These are phyloP conservation scores for Cynopterus brachyotis DNA, from an alignment of 2,113 vertebrate genomes.

Conservation along the genomic window DNA sequence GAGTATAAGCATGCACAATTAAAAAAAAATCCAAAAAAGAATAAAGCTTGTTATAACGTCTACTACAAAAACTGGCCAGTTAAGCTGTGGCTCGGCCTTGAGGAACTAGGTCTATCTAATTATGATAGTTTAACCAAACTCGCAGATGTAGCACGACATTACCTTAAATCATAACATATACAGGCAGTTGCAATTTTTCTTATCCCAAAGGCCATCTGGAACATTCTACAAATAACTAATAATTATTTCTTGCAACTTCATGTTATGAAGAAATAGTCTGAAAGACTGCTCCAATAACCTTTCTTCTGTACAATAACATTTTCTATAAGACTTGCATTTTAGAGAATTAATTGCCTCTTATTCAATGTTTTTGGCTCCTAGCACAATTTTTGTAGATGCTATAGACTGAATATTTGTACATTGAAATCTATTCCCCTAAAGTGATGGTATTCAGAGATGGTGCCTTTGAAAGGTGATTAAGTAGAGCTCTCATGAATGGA, in stretches of 20 bases:
- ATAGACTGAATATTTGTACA: not conserved
- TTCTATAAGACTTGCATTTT: not conserved
- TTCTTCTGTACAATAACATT: not conserved
- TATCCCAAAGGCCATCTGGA: not conserved
- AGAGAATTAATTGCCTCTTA: not conserved
- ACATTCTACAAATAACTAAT: constrained; percentile 15
- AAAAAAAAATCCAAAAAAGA: not conserved
- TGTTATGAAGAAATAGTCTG: constrained; percentile 17
- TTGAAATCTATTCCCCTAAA: not conserved
- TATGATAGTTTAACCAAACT: not conserved
- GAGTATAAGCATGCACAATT: not conserved
- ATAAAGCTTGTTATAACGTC: not conserved
- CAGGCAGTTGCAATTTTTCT: not conserved
- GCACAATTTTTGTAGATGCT: not conserved
- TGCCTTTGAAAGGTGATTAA: not conserved
- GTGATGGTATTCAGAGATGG: not conserved
- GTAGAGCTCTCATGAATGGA: not conserved
- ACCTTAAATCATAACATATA: not conserved
- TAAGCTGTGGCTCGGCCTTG: not conserved
- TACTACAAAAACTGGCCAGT: not conserved
- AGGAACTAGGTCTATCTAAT: not conserved
- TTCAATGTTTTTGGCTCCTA: not conserved
- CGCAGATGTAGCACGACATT: not conserved
- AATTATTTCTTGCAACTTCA: constrained; percentile 29
- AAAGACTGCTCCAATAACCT: not conserved